These are phyloP conservation scores for Sminthurides aquaticus DNA, from an alignment of 2,888 invertebrate genomes.

Conservation along the genomic window DNA sequence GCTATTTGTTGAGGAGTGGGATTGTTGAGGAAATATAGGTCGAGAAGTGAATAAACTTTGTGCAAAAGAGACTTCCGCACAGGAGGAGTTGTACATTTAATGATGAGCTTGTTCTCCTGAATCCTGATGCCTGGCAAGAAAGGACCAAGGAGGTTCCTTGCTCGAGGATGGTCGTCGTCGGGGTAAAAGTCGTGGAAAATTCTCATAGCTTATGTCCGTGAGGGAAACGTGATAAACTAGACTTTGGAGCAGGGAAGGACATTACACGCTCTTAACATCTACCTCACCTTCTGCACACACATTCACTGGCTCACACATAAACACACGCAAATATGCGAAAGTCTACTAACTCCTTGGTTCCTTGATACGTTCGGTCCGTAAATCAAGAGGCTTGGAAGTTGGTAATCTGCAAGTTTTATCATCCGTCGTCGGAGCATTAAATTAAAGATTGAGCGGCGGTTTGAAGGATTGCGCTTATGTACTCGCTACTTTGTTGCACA, in stretches of 20 bases:
- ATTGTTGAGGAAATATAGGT: conserved; percentile 38
- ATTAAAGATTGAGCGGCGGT: too few relatives aligned
- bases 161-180: not conserved
- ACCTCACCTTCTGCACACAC: not conserved
- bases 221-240: conserved; percentile 32
- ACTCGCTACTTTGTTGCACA: too few relatives aligned
- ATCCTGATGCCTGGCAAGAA: too few relatives aligned
- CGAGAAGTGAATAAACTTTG: conserved; percentile 43
- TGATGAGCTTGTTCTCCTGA: not conserved
- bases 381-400: conserved; percentile 21
- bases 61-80: conserved; percentile 43
- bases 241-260: conserved; percentile 23
- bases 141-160: too few relatives aligned
- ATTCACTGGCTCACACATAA: not conserved
- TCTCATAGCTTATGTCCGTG: not conserved
- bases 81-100: conserved; percentile 21
- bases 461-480: too few relatives aligned
- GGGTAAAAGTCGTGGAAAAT: not conserved
- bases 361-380: conserved; percentile 29
- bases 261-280: not conserved
- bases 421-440: too few relatives aligned
- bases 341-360: not conserved
- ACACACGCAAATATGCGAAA: not conserved
- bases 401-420: too few relatives aligned
- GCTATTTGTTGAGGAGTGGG: conserved; percentile 10